Base-by-base conservation (phyloP, 2,113 vertebrate species). In the Rhinoderma darwinii region DNA sequence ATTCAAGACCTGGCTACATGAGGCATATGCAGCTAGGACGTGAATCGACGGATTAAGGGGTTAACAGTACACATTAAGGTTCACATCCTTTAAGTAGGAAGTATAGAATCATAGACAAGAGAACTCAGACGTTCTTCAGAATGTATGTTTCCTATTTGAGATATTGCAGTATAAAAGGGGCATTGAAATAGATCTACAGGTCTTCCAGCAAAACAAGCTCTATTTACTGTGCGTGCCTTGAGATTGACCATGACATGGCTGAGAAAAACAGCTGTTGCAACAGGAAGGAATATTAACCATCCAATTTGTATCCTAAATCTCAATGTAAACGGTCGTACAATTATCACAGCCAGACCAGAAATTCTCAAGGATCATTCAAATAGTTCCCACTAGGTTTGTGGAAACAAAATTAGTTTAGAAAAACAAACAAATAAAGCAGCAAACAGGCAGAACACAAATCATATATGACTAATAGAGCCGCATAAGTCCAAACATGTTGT, bases 241-340 rank as follows among this genome's bases (percentile, higher is more conserved):
- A 84, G 35, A 27, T 39, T 56, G 82, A 43, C 37, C 11, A 59
- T 61, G 17, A 73, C 39, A 54, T 22, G 25, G 25, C 54, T 44
- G 47, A 75, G 72, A 84, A 76, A 63, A 84, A 37, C n/a, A 61
- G 39, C 72, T 32, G 51, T 43, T 75, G n/a, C 51, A 56, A 63
- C 83, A 76, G 83, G 72, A 76, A 75, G 51, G 54, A 56, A 56
- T 75, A 75, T 76, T 75, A 43, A 84, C 82, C 51, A 73, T 84
- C 17, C 47, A 43, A 75, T 84, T 27, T 56, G 35, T 41, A 61
- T 75, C 47, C 51, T 61, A 75, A 75, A 84, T 39, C 47, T 73
- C 47, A 74, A 41, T 44, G 39, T 61, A 84, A 84, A 84, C 66
- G 20, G n/a, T 44, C 15, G 72, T 61, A 59, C 32, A 84, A 74